Evolutionary conservation across 2,888 invertebrate species (phyloP), one percentile per base, ranked within the genome.

Genomic region (Neelides folsomi): DNA sequence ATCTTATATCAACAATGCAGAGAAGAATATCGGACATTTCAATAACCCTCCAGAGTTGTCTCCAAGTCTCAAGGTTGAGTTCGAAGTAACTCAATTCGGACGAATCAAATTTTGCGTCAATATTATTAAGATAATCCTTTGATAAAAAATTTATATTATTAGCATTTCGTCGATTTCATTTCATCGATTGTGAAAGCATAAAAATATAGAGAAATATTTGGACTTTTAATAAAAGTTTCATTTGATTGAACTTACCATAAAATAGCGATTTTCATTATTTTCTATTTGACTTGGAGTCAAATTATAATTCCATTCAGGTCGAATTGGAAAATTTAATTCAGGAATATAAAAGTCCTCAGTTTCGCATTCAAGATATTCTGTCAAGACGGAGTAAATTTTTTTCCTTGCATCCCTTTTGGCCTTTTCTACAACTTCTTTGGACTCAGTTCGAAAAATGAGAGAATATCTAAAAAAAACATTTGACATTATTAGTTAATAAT

Each of bases 11-110:
- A 0, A 87, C 85, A 56, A 95, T 86, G 8, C 89, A 76, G 10
- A 95, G 72, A 12, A 94, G 68, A 27, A 95, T 75, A 67, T 95
- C 94, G 0, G 92, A 89, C 79, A 93, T 87, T 71, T 95, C 95
- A 6, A 92, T 68, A 0, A 95, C 94, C 39, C 95, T 73, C 95
- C 95, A 95, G 56, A 95, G 70, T 66, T 95, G 95, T 12, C 94
- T 72, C 94, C 94, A 95, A 0, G 94, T 94, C 72, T 95, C 94
- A 62, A 95, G 71, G 72, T 95, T 95, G 54, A 93, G 70, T 69
- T 95, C 94, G 70, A 90, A 92, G 66, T 87, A 85, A 46, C 90
- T 88, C 57, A 92, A 72, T 4, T 81, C 76, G 53, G 77, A 75
- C 67, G 77, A 74, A 16, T 75, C 71, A 54, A 77, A 79, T 0